Percentiles rank a stretch among this genome's conserved stretches.
Conservation (phyloP, 2,888 invertebrate genomes). For the Adineta ricciae region DNA sequence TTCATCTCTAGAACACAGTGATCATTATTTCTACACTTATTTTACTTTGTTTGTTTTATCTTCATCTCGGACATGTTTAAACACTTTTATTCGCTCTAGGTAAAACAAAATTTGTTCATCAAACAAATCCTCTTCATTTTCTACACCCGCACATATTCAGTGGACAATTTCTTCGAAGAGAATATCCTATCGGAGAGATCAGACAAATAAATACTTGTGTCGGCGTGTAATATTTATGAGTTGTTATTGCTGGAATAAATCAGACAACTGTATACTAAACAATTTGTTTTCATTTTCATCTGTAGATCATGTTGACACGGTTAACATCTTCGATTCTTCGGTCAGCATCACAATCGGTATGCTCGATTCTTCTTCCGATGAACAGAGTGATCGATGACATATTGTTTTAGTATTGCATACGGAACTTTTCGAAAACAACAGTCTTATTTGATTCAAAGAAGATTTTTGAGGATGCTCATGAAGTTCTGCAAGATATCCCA, state of each 20-base stretch:
- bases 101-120: not conserved
- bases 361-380: not conserved
- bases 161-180: not conserved
- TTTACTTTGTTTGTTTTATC: conserved; percentile 5
- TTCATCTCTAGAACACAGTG: not conserved
- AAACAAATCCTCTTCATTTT: not conserved
- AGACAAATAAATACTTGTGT: no score
- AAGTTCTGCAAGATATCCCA: conserved; percentile 24
- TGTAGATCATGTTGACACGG: not conserved
- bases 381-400: no score
- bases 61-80: not conserved
- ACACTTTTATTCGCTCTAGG: not conserved
- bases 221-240: not conserved
- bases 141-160: not conserved
- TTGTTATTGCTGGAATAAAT: not conserved
- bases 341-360: not conserved
- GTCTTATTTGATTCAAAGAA: not conserved
- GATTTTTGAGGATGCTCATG: conserved; percentile 16
- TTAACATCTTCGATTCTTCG: not conserved
- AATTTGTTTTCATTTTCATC: not conserved
- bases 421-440: not conserved
- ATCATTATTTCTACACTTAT: not conserved
- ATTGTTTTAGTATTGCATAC: not conserved
- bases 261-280: not conserved
- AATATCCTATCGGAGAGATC: not conserved